phyloP scores from a whole-genome alignment of 2,113 vertebrate species.

The Neolamprologus brichardi region DNA sequence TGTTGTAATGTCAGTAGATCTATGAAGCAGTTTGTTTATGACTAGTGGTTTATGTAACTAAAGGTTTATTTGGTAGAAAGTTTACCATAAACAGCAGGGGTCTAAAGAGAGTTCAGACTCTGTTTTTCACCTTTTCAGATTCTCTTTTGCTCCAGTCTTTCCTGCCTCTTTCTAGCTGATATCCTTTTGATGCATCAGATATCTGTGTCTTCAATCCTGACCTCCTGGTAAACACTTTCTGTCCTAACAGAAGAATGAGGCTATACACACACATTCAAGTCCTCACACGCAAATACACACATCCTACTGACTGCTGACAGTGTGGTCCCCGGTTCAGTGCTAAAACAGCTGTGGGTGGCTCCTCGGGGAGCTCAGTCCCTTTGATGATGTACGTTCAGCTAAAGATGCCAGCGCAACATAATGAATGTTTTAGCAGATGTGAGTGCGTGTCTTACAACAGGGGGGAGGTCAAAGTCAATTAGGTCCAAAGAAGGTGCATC shows the following conservation, averaged over 20 bases:
- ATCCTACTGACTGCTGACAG: conserved; percentile 30
- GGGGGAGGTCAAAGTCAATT: not conserved
- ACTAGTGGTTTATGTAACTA: not conserved
- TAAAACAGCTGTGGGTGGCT: conserved; percentile 46
- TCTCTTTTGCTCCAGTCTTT: not conserved
- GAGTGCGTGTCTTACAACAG: not conserved
- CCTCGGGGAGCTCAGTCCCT: conserved; percentile 25
- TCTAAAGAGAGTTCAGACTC: not conserved
- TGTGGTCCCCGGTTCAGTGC: not conserved
- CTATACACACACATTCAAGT: not conserved
- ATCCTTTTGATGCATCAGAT: not conserved
- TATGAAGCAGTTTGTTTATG: not conserved
- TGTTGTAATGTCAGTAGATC: not conserved
- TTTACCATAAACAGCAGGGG: not conserved
- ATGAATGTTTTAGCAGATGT: conserved; percentile 17
- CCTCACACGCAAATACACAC: not conserved
- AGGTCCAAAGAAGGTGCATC: not conserved
- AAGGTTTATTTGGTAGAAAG: not conserved
- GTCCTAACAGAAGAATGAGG: not conserved
- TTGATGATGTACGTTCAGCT: conserved; percentile 21
- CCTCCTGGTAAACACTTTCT: not conserved
- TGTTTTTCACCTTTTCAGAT: not conserved
- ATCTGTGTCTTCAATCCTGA: not conserved
- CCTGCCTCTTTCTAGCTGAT: not conserved
- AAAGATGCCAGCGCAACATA: not conserved